Evolutionary conservation across 2,797 vertebrate genomes (phyloP).

Genomic region (Champsocephalus gunnari): DNA sequence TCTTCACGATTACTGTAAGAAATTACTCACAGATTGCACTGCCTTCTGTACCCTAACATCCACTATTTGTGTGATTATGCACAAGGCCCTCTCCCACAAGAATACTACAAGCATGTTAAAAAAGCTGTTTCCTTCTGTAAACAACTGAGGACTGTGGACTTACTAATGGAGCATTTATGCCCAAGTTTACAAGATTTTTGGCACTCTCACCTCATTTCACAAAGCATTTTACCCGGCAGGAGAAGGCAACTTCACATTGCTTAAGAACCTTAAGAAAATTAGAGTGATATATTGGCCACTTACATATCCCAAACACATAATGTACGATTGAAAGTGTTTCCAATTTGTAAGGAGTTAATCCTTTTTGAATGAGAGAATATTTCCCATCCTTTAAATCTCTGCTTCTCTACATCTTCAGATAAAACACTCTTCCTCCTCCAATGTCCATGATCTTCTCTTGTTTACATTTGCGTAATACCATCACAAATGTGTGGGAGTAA

Average conservation of each 20-base stretch:
- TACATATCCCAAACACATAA: constrained; percentile 41
- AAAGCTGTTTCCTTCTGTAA: constrained; percentile 59
- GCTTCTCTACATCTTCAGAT: constrained; percentile 9
- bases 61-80: constrained; percentile 44
- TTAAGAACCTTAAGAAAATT: constrained; percentile 1
- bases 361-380: constrained; percentile 11
- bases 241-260: constrained; percentile 28
- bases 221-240: constrained; percentile 4
- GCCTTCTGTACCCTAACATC: constrained; percentile 48
- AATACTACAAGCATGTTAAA: constrained; percentile 34
- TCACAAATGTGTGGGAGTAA: constrained; percentile 23
- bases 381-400: constrained; percentile 9
- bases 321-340: constrained; percentile 51
- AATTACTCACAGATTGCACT: constrained; percentile 85
- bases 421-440: constrained; percentile 8
- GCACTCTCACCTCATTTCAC: constrained; percentile 39
- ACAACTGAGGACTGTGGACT: constrained; percentile 41
- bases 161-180: constrained; percentile 65
- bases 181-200: constrained; percentile 45
- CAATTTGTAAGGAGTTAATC: constrained; percentile 44
- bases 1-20: constrained; percentile 76
- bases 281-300: constrained; percentile 41
- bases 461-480: constrained; percentile 37
- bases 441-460: constrained; percentile 16
- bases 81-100: constrained; percentile 30